Base-by-base conservation (phyloP, 2,113 vertebrate species). In the Hyaena hyaena region DNA sequence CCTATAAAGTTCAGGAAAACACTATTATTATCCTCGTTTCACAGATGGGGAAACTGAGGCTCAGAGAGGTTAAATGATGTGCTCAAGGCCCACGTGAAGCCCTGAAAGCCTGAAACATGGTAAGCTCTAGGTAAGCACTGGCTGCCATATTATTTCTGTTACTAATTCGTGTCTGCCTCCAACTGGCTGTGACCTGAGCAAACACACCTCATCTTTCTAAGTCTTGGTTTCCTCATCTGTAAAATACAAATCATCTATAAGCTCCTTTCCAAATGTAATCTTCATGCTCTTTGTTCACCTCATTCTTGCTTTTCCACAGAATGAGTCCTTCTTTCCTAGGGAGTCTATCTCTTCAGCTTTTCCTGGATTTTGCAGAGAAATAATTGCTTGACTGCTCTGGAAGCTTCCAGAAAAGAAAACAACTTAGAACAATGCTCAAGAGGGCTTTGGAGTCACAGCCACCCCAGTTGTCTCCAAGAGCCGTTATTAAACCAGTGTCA, bases 331-430 rank as follows among this genome's bases (percentile, higher is more conserved):
- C 95, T 96, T 92, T 81, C 63, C 86, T 77, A 68, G 61, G 80
- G 23, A 88, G 82, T 86, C 50, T 86, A 1, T 58, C 92, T 92
- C 61, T 93, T 33, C 43, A 96, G 85, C 5, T 94, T 95, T 96
- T 45, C 63, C 84, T 92, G 35, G 24, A 50, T 74, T 95, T 97
- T 95, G 31, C 63, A 90, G 92, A 96, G 85, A 93, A 97, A 58
- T 93, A 90, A 97, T 95, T 93, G 92, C 84, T 89, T 94, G 65
- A 53, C 90, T 88, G n/a, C 71, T 93, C 76, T 85, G 81, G 77
- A 92, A 96, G 48, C 77, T 89, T 95, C 88, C 81, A 94, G 81
- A 96, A 97, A 93, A 71, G 81, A 96, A 97, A 93, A 71, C 66
- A 96, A 74, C 94, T 90, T 94, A 79, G 94, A 95, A 96, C 92